Conservation (phyloP, 2,797 vertebrate species). For the Trematocara caparti region DNA sequence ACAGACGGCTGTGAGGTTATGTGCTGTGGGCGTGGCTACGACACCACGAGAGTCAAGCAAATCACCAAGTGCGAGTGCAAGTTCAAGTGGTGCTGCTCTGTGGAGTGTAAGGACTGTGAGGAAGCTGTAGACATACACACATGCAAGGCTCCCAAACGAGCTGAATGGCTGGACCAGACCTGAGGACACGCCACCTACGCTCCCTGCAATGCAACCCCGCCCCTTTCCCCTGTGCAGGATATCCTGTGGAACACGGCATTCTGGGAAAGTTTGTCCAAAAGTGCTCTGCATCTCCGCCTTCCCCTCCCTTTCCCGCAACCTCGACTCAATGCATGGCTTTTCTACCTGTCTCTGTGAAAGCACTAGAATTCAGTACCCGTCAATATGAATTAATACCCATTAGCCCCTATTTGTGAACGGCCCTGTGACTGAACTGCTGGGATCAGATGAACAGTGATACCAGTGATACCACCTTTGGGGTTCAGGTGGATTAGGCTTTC, state of each 20-base stretch:
- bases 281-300: slow-evolving; percentile 64
- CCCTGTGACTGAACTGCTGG: slow-evolving; percentile 30
- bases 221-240: slow-evolving; percentile 56
- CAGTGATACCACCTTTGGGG: slow-evolving; percentile 25
- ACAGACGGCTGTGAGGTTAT: slow-evolving; percentile 98
- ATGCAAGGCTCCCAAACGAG: slow-evolving; percentile 93
- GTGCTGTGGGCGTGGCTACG: slow-evolving; percentile 97
- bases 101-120: slow-evolving; percentile 96
- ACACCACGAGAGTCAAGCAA: slow-evolving; percentile 91
- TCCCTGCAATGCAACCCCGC: slow-evolving; percentile 31
- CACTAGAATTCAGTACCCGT: slow-evolving; percentile 69
- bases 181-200: slow-evolving; percentile 48
- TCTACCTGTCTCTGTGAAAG: slow-evolving; percentile 75
- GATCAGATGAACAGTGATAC: slow-evolving; percentile 35
- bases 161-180: slow-evolving; percentile 81
- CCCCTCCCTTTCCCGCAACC: slow-evolving; percentile 27
- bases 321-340: slow-evolving; percentile 79
- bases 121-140: slow-evolving; percentile 97
- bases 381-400: slow-evolving; percentile 64
- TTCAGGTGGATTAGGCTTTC: slow-evolving; percentile 25
- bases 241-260: slow-evolving; percentile 74
- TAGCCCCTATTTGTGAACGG: slow-evolving; percentile 50
- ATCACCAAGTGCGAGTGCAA: slow-evolving; percentile 98
- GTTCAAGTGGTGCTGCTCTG: slow-evolving; percentile 98
- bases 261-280: slow-evolving; percentile 83